Conservation (phyloP, 2,113 vertebrate species). For the Odocoileus virginianus region DNA sequence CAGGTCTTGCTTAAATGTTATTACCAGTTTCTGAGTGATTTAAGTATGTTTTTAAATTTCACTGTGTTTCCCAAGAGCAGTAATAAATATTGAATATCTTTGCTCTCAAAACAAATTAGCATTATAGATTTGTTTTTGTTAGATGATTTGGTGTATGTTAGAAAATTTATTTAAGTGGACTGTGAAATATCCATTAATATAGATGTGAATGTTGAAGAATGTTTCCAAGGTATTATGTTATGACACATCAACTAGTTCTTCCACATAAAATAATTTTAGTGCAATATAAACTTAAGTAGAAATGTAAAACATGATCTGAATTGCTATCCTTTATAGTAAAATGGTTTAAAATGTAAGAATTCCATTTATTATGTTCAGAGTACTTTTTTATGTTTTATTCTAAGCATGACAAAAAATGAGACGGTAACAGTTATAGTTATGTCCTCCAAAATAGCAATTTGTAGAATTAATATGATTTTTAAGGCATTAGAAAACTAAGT, state of each 20-base stretch:
- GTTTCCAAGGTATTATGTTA: constrained; percentile 34
- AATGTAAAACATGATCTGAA: constrained; percentile 31
- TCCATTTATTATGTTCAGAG: constrained; percentile 29
- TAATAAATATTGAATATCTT: constrained; percentile 4
- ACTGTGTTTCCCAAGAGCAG: constrained; percentile 29
- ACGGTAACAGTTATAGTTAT: neutral
- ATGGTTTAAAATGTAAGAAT: constrained; percentile 43
- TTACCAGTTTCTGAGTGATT: neutral
- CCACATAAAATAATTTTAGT: constrained; percentile 63
- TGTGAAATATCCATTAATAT: constrained; percentile 41
- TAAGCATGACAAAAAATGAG: constrained; percentile 37
- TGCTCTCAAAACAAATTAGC: constrained; percentile 22
- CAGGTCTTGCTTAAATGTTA: constrained; percentile 24
- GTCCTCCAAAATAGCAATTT: constrained; percentile 7
- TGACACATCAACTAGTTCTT: constrained; percentile 59
- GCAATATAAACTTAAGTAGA: constrained; percentile 37
- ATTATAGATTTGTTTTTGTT: constrained; percentile 27
- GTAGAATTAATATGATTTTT: constrained; percentile 36
- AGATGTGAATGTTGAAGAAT: constrained; percentile 35
- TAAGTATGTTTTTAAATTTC: constrained; percentile 37
- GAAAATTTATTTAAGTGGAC: constrained; percentile 24
- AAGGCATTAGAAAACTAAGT: constrained; percentile 39
- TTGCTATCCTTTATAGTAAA: constrained; percentile 37
- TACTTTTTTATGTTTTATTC: constrained; percentile 46
- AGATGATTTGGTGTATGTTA: constrained; percentile 30